Percentiles rank a stretch among this genome's conserved stretches.
phyloP scores from a whole-genome alignment of 2,113 vertebrate species.

The Raja brachyura region DNA sequence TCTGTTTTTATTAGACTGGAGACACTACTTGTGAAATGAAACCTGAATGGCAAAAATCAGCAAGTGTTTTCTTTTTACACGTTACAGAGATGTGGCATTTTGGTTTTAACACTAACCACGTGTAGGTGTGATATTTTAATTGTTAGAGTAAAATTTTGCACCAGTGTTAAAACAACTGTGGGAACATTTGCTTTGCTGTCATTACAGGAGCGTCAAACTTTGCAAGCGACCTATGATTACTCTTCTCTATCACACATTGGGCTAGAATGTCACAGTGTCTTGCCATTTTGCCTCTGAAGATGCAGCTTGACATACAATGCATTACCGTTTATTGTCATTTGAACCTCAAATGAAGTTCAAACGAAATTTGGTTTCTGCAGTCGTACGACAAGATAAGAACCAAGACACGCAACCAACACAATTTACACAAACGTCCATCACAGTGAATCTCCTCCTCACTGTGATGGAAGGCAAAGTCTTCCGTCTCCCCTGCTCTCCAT shows the following conservation, averaged over 20 bases:
- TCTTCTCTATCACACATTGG: background rate
- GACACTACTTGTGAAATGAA: background rate
- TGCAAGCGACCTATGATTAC: background rate
- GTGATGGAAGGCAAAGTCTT: too few relatives aligned
- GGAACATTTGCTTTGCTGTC: background rate
- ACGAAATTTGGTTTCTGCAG: too few relatives aligned
- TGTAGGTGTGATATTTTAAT: background rate
- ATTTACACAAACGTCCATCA: too few relatives aligned
- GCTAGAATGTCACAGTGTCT: background rate
- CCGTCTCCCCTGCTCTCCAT: too few relatives aligned
- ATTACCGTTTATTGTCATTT: too few relatives aligned
- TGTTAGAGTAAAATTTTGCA: constrained; percentile 25
- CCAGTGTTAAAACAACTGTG: background rate
- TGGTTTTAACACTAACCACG: constrained; percentile 20
- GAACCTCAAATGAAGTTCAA: too few relatives aligned
- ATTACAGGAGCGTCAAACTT: background rate
- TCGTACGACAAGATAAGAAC: too few relatives aligned
- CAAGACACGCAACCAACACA: too few relatives aligned
- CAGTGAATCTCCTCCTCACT: too few relatives aligned
- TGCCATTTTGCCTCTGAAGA: background rate
- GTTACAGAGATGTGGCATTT: background rate
- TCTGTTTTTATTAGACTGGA: background rate
- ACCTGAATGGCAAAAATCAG: background rate
- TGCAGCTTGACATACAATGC: too few relatives aligned
- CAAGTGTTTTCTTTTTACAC: background rate